phyloP scores from a whole-genome alignment of 2,888 invertebrate genomes.

The Drepanosiphum platanoidis region DNA sequence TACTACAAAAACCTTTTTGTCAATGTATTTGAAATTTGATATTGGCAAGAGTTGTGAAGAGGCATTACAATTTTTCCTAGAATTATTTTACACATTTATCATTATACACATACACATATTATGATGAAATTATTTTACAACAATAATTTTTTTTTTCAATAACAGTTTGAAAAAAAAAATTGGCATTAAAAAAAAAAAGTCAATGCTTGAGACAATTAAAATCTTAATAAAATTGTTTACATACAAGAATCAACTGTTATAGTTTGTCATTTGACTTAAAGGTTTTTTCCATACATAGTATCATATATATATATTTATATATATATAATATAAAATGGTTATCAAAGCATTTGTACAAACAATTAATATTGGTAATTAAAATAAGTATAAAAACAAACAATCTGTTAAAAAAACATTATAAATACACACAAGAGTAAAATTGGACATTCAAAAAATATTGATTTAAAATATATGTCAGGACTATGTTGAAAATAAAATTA shows the following conservation, averaged over 20 bases:
- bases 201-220: not conserved
- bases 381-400: conserved; percentile 6
- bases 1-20: conserved; percentile 10
- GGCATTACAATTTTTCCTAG: not conserved
- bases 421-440: not conserved
- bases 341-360: conserved; percentile 9
- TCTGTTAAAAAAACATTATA: conserved; percentile 29
- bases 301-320: not conserved
- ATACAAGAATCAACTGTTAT: not conserved
- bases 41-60: conserved; percentile 44
- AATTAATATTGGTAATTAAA: conserved; percentile 13
- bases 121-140: not conserved
- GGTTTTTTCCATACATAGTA: not conserved
- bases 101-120: not conserved
- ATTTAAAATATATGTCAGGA: conserved; percentile 1
- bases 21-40: conserved; percentile 23
- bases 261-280: conserved; percentile 10
- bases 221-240: not conserved
- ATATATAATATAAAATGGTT: too few species aligned
- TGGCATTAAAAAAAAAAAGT: not conserved
- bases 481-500: conserved; percentile 5
- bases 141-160: not conserved
- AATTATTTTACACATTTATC: not conserved
- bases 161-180: not conserved
- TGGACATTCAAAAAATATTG: not conserved